phyloP scores from a whole-genome alignment of 2,888 invertebrate species.

The Nemurella pictetii region DNA sequence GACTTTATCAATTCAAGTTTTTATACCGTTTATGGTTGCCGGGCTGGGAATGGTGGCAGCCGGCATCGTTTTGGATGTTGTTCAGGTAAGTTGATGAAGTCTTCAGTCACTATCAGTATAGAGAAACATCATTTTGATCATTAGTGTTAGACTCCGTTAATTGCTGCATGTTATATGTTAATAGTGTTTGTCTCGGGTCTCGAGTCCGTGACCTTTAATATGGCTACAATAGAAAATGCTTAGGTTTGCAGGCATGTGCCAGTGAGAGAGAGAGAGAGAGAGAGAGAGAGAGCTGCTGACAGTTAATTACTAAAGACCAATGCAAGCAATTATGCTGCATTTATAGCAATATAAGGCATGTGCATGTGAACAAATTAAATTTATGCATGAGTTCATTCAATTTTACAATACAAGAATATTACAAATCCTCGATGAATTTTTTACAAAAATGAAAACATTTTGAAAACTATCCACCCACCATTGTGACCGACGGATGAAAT shows the following conservation, averaged over 20 bases:
- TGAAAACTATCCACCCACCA: background rate
- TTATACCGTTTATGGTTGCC: conserved; percentile 81
- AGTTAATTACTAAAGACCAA: background rate
- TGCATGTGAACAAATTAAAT: too few species aligned
- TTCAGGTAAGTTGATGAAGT: conserved; percentile 62
- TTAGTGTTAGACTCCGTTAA: background rate
- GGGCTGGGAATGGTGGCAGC: conserved; percentile 92
- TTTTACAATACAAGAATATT: background rate
- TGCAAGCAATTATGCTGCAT: background rate
- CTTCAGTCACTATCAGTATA: too few species aligned
- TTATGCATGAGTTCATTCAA: too few species aligned
- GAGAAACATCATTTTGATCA: background rate
- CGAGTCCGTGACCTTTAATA: background rate
- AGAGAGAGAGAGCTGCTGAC: background rate
- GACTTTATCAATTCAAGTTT: conserved; percentile 68
- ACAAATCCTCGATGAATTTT: too few species aligned
- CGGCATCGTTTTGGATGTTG: conserved; percentile 81
- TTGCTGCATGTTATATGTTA: background rate
- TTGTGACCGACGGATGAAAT: background rate
- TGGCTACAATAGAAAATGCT: background rate
- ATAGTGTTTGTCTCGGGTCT: background rate
- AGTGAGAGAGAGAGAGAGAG: background rate
- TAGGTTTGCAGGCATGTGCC: background rate
- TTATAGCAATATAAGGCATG: background rate
- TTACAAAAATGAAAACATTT: conserved; percentile 1